Base-by-base conservation (phyloP, 1,140 invertebrate genomes). In the Whitmania pigra region DNA sequence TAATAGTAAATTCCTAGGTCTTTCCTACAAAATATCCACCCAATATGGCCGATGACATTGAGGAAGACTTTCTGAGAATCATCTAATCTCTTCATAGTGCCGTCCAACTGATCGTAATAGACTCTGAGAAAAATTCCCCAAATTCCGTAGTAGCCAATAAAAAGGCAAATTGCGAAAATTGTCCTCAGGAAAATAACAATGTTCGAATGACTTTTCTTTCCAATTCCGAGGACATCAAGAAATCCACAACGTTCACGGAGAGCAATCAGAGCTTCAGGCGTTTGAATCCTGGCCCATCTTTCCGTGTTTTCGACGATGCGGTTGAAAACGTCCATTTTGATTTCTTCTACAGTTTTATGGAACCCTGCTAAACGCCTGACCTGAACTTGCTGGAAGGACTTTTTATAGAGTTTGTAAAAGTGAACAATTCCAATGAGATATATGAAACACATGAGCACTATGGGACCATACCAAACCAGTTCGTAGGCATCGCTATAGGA, bases 401-500 rank as follows among this genome's bases (percentile, higher is more conserved):
- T 36, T 27, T 49, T 40, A 49, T 70, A 70, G 43, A 70, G n/a
- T 25, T 49, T 40, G 53, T 70, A 70, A 25, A 70, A 70, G 69
- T 70, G 69, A 25, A 70, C 49, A 25, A 70, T 49, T 7, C 31
- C 43, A 53, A 70, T 70, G 40, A 53, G 22, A 25, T 70, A 70
- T 3, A 70, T 70, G 22, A 36, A 70, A 53, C 69, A 49, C 69
- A 70, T 36, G 36, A 70, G 53, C 15, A 54, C 69, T 36, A 70
- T 53, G 17, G 69, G 69, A 49, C 69, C 69, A 36, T 70, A 70
- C 69, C 69, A 70, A 53, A 70, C 69, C n/a, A 70, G 40, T 49
- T 70, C 69, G 11, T 27, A 70, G 69, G 31, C 49, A 25, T 25
- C 49, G 31, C 31, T 70, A 49, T 70, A 70, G 18, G 18, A 25